Evolutionary conservation across 2,888 invertebrate species (phyloP).

Genomic region (Philonicus albiceps): DNA sequence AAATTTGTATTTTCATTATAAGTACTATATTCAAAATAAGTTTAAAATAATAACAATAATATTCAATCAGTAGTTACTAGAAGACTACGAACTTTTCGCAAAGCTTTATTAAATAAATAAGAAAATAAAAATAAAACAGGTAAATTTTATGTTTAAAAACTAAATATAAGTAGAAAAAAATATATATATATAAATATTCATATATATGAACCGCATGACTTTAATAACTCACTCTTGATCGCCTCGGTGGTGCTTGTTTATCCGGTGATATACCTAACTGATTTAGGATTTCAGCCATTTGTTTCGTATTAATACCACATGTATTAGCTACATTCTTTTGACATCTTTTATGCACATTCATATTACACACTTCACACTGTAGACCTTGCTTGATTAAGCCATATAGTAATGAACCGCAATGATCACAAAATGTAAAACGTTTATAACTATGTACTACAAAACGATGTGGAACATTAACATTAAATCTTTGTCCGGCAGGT

Average conservation of each 20-base stretch:
- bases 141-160: neutral
- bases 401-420: slow-evolving; percentile 97
- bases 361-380: slow-evolving; percentile 94
- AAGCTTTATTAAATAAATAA: neutral
- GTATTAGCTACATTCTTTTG: slow-evolving; percentile 99
- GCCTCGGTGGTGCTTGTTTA: slow-evolving; percentile 75
- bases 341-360: slow-evolving; percentile 99
- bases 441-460: slow-evolving; percentile 96
- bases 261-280: slow-evolving; percentile 91
- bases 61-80: neutral
- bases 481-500: slow-evolving; percentile 83
- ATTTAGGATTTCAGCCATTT: slow-evolving; percentile 92
- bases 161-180: neutral
- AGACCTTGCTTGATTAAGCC: slow-evolving; percentile 96
- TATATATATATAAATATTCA: too few relatives aligned
- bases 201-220: neutral
- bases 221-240: slow-evolving; percentile 67
- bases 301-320: slow-evolving; percentile 97
- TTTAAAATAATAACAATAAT: neutral
- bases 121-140: neutral
- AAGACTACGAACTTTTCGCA: neutral
- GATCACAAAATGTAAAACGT: slow-evolving; percentile 99
- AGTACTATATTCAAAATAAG: neutral
- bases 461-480: slow-evolving; percentile 97
- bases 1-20: neutral